A percentile compares a stretch with the other conserved stretches of the same genome.
These are phyloP conservation scores for Fulica atra DNA, from an alignment of 2,113 vertebrate species.

Conservation along the genomic window DNA sequence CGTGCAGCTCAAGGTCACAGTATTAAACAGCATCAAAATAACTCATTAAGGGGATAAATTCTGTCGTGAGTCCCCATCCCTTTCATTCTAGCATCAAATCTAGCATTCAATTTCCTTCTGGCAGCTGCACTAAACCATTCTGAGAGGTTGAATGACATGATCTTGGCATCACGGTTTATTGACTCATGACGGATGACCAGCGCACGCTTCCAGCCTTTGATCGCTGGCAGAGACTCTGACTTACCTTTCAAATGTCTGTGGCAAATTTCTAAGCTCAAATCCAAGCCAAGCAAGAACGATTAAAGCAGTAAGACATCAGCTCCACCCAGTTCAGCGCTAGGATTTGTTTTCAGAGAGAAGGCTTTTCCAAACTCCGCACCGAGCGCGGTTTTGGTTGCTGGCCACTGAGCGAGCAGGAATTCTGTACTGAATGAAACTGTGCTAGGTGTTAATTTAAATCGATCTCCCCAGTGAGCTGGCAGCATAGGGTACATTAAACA, in stretches of 20 bases:
- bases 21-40: slow-evolving; percentile 19
- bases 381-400: background rate
- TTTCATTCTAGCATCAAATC: background rate
- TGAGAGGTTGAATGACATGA: background rate
- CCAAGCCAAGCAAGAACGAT: background rate
- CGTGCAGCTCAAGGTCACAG: background rate
- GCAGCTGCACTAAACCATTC: background rate
- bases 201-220: background rate
- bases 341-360: background rate
- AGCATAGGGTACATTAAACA: background rate
- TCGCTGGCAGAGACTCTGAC: slow-evolving; percentile 4
- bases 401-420: background rate
- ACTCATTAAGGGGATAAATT: background rate
- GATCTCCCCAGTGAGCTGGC: background rate
- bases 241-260: background rate
- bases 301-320: background rate
- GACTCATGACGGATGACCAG: background rate
- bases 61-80: background rate
- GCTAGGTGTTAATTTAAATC: background rate
- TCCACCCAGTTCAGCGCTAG: background rate
- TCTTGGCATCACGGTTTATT: background rate
- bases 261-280: background rate
- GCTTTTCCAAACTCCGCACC: background rate
- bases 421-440: background rate
- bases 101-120: slow-evolving; percentile 23